These are phyloP conservation scores for Eonycteris spelaea DNA, from an alignment of 2,113 vertebrate genomes.

Conservation along the genomic window DNA sequence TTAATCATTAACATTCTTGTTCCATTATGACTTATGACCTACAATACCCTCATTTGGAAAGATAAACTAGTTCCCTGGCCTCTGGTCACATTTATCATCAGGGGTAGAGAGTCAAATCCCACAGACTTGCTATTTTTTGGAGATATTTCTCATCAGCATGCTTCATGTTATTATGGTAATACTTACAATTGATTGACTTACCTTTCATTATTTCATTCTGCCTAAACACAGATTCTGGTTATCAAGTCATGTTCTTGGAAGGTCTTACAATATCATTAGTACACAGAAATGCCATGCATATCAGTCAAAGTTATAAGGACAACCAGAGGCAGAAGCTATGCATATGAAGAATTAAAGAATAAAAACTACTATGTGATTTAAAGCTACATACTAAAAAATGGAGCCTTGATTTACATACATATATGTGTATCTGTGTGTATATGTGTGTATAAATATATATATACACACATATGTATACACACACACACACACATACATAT, in stretches of 20 bases:
- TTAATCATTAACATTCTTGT: background rate
- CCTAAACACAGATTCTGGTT: slow-evolving; percentile 19
- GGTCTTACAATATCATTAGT: background rate
- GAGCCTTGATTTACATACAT: background rate
- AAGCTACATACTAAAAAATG: background rate
- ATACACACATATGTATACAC: too few species aligned
- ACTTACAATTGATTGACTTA: slow-evolving; percentile 26
- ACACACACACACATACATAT: background rate
- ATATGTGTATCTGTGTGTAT: background rate
- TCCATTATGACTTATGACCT: background rate
- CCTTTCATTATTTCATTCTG: background rate
- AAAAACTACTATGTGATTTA: slow-evolving; percentile 31
- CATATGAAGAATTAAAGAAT: background rate
- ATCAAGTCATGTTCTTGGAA: background rate
- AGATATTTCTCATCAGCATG: background rate
- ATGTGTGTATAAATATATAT: background rate
- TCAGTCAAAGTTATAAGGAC: background rate
- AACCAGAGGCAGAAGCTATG: background rate
- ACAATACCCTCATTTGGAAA: background rate
- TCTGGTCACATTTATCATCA: background rate
- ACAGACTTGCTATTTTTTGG: background rate
- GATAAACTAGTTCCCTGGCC: background rate
- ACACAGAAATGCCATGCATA: background rate
- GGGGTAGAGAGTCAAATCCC: background rate
- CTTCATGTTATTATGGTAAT: background rate